Evolutionary conservation across 2,113 vertebrate species (phyloP).

Genomic region (Lepisosteus osseus): DNA sequence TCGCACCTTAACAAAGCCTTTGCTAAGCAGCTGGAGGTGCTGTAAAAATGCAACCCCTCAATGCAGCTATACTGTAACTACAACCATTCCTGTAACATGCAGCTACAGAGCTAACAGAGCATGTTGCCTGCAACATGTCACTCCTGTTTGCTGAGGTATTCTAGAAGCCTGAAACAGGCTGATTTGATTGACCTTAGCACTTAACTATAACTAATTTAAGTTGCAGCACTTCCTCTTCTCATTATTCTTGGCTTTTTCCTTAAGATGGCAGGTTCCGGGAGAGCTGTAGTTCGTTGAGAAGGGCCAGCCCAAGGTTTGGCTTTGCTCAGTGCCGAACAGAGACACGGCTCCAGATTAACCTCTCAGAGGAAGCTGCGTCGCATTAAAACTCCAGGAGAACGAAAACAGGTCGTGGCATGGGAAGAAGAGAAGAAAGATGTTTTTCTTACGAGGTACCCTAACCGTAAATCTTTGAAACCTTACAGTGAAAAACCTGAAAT

Average conservation of each 20-base stretch:
- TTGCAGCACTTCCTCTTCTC: constrained; percentile 13
- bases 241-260: constrained; percentile 23
- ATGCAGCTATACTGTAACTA: too few species aligned
- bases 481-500: not conserved
- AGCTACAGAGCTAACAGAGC: too few species aligned
- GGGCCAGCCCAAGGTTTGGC: constrained; percentile 1
- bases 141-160: constrained; percentile 13
- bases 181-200: constrained; percentile 21
- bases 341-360: constrained; percentile 14
- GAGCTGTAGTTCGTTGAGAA: not conserved
- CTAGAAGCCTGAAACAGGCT: constrained; percentile 15
- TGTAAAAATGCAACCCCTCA: too few species aligned
- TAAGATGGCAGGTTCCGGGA: constrained; percentile 4
- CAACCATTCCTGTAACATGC: too few species aligned
- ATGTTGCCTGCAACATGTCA: constrained; percentile 1
- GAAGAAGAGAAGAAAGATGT: not conserved
- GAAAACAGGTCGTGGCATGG: constrained; percentile 36
- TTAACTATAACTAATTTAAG: constrained; percentile 21
- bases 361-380: constrained; percentile 28
- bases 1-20: too few species aligned
- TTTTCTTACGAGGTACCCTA: not conserved
- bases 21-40: too few species aligned
- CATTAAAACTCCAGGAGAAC: constrained; percentile 46
- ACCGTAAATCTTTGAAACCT: constrained; percentile 35
- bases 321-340: not conserved